Percentiles rank a stretch among this genome's conserved stretches.
Conservation (phyloP, 2,888 invertebrate genomes). For the Nowickia ferox region DNA sequence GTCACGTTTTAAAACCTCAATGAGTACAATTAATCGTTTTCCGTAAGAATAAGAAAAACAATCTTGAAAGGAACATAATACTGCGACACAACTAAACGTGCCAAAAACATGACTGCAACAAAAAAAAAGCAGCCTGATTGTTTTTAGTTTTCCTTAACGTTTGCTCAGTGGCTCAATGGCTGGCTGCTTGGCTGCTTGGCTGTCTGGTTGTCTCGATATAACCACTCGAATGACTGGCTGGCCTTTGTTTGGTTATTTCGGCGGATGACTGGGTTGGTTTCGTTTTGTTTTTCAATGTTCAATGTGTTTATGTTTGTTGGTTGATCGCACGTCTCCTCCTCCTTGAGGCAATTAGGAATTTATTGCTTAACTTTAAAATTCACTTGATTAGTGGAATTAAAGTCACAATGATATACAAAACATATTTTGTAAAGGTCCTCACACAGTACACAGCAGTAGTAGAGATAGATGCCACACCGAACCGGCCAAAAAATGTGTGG, state of each 20-base stretch:
- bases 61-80: conserved; percentile 66
- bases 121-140: conserved; percentile 46
- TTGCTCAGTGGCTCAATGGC: conserved; percentile 20
- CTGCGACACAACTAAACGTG: conserved; percentile 67
- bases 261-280: conserved; percentile 51
- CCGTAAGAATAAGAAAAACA: conserved; percentile 36
- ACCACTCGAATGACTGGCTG: background rate
- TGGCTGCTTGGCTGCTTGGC: background rate
- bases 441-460: conserved; percentile 9
- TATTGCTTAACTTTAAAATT: conserved; percentile 70
- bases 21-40: conserved; percentile 54
- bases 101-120: conserved; percentile 62
- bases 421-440: conserved; percentile 59
- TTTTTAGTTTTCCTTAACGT: conserved; percentile 12
- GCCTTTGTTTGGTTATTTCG: conserved; percentile 11
- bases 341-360: conserved; percentile 71
- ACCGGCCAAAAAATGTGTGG: background rate
- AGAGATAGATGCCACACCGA: conserved; percentile 28
- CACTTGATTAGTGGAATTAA: conserved; percentile 71
- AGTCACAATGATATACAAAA: conserved; percentile 66
- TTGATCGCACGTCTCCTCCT: conserved; percentile 60
- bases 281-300: conserved; percentile 27
- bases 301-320: conserved; percentile 50
- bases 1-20: conserved; percentile 38
- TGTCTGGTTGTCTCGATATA: background rate